Base-by-base conservation (phyloP, 1,140 invertebrate species). In the Choristoneura fumiferana region DNA sequence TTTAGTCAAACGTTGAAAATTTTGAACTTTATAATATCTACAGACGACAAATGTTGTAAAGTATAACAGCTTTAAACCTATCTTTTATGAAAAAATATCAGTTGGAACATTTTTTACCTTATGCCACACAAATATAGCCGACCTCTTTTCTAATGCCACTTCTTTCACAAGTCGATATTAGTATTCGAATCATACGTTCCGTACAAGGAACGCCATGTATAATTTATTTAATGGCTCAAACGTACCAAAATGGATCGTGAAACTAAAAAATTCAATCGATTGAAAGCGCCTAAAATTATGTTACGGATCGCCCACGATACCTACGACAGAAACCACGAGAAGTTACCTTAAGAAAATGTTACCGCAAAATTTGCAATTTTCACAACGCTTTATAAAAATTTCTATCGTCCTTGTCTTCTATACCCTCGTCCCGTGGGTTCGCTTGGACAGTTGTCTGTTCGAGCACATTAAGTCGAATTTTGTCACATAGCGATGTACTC, bases 321-420 rank as follows among this genome's bases (percentile, higher is more conserved):
- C 3, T 40, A 17, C 9, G 1, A 33, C n/a, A 33, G 22, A 5
- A 49, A 10, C n/a, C 18, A 33, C 43, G 10, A 10, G 54, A 12
- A 37, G 18, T 29, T 55, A 22, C 37, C 45, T 45, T 53, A 35
- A 68, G 60, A 73, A 73, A 69, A 70, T 69, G 65, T 71, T 75
- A 70, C 73, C 82, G 73, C 74, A 69, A 75, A 70, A 73, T 68
- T 63, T 65, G 58, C 63, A 67, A 65, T 67, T 72, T 80, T 87
- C 82, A 87, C 84, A 87, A 87, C 81, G 78, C 82, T 63, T 78
- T 81, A 76, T 83, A 83, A 76, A 76, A 78, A 65, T 68, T 61
- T 75, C 64, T 71, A 73, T 73, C 62, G 62, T 65, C 65, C 57
- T 58, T 62, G 59, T 63, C 55, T 43, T 62, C 63, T 60, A 59